A percentile compares a stretch with the other conserved stretches of the same genome.
phyloP scores from a whole-genome alignment of 1,140 invertebrate species.

The Drosophila grimshawi region DNA sequence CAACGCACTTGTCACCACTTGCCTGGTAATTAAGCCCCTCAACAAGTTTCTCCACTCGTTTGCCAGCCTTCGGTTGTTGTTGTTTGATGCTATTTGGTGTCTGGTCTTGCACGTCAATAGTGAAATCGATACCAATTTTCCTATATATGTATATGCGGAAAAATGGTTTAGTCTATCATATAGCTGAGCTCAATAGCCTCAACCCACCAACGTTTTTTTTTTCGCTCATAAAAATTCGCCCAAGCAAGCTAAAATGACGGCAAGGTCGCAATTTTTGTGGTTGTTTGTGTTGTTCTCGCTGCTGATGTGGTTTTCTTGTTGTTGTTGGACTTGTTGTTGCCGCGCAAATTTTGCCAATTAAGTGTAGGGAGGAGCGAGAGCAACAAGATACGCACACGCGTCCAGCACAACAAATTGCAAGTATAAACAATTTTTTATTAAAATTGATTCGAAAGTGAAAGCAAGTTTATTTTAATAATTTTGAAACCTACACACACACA shows the following conservation, averaged over 20 bases:
- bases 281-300: slow-evolving; percentile 9
- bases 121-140: slow-evolving; percentile 77
- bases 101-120: slow-evolving; percentile 38
- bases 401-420: slow-evolving; percentile 29
- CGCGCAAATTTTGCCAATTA: slow-evolving; percentile 60
- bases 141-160: slow-evolving; percentile 50
- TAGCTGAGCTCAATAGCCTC: slow-evolving; percentile 8
- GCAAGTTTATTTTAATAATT: slow-evolving; percentile 61
- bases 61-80: neutral
- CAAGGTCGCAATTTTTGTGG: slow-evolving; percentile 66
- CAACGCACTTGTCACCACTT: slow-evolving; percentile 64
- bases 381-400: slow-evolving; percentile 33
- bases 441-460: slow-evolving; percentile 45
- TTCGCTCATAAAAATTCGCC: slow-evolving; percentile 6
- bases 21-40: slow-evolving; percentile 54
- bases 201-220: slow-evolving; percentile 29
- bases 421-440: slow-evolving; percentile 41
- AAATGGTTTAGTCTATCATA: slow-evolving; percentile 62
- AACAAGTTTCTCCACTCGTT: slow-evolving; percentile 54
- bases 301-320: neutral
- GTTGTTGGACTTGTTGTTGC: neutral
- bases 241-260: slow-evolving; percentile 37
- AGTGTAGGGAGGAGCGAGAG: slow-evolving; percentile 22
- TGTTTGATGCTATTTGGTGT: neutral
- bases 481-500: slow-evolving; percentile 27